Evolutionary conservation across 1,140 invertebrate genomes (phyloP).

Genomic region (Plutomurus gul): DNA sequence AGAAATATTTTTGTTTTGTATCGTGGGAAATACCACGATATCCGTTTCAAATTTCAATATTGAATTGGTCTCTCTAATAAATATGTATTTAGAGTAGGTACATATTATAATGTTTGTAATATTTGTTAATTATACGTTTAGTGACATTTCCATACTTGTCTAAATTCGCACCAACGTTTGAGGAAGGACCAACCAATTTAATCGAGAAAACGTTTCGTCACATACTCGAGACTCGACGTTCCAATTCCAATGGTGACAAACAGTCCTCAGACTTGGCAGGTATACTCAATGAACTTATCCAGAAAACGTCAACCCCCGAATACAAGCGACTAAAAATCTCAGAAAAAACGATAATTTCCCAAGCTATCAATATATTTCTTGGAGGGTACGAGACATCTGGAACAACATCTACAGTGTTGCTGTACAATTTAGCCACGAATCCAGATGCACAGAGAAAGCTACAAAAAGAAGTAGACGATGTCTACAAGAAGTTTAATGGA

Average conservation of each 20-base stretch:
- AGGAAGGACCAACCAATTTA: constrained; percentile 4
- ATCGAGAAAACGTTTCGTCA: constrained; percentile 39
- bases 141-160: constrained; percentile 45
- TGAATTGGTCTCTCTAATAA: too few relatives aligned
- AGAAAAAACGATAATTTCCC: constrained; percentile 19
- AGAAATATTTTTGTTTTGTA: too few relatives aligned
- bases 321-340: constrained; percentile 18
- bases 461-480: constrained; percentile 61
- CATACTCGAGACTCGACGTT: constrained; percentile 10
- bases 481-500: constrained; percentile 53
- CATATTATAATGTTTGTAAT: neutral
- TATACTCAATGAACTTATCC: constrained; percentile 31
- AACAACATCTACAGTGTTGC: constrained; percentile 34
- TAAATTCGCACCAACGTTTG: constrained; percentile 38
- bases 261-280: constrained; percentile 33
- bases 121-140: constrained; percentile 9
- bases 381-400: constrained; percentile 28
- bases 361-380: constrained; percentile 32
- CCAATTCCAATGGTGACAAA: neutral
- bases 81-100: too few relatives aligned
- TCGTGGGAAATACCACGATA: too few relatives aligned
- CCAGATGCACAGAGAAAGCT: constrained; percentile 64
- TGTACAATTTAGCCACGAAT: constrained; percentile 53
- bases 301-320: neutral
- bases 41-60: too few relatives aligned